Base-by-base conservation (phyloP, 2,888 invertebrate genomes). In the Lasioglossum marginatum region DNA sequence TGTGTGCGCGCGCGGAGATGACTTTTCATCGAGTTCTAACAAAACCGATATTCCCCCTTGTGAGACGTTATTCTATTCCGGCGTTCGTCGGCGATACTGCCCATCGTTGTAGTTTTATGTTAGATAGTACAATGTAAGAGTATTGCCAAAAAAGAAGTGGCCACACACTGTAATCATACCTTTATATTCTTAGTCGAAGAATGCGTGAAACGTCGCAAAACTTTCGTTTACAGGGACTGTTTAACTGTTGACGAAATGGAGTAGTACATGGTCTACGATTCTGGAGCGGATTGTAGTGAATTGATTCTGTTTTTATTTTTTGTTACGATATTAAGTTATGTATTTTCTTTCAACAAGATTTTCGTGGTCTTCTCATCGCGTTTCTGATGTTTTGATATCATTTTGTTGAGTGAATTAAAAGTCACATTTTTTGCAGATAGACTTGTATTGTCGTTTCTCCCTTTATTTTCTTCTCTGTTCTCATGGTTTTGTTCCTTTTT, bases 241-340 rank as follows among this genome's bases (percentile, higher is more conserved):
- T 94, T 93, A 94, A 92, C 92, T 92, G 93, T 93, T 94, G 94
- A 94, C 94, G 93, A 93, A 93, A 94, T 92, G 93, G 92, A 92
- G 88, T 92, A 92, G 93, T 92, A 94, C 91, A 93, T 89, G 93
- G 93, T 93, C 92, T 94, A 93, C 93, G 93, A 94, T 94, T 94
- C 92, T 92, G 89, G 91, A 85, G 89, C 90, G 92, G 90, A 94
- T 94, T 94, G 93, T 94, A 94, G 93, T 92, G 80, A 89, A 92
- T 92, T 92, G 90, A 92, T 93, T 93, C 85, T 88, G 87, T 93
- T 93, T 92, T 93, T 93, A 91, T 91, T 93, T 92, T 91, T 93
- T 92, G 90, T 92, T 93, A 91, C 88, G 82, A 90, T 92, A 91
- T 89, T 91, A 87, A 88, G 90, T 91, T 91, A 81, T 81, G 86